These are phyloP conservation scores for Sepiola atlantica DNA, from an alignment of 2,888 invertebrate species.

Conservation along the genomic window DNA sequence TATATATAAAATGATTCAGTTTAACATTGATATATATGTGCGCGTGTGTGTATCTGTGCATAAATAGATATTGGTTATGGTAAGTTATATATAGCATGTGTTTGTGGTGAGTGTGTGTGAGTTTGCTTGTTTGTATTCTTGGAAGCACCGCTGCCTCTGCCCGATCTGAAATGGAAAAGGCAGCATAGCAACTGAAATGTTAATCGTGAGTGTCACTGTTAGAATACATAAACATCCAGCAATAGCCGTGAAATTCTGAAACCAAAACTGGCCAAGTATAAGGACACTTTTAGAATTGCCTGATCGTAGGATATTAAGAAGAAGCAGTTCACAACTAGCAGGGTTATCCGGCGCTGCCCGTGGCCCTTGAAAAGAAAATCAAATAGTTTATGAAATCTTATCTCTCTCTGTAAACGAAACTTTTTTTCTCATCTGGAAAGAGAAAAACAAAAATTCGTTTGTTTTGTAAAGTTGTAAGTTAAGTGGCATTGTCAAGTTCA, in stretches of 20 bases:
- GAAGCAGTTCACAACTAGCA: neutral
- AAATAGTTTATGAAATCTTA: no score
- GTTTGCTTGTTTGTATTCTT: neutral
- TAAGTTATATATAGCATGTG: neutral
- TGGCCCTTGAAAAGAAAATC: no score
- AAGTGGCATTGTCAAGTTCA: no score
- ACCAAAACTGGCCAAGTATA: neutral
- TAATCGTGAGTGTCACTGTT: constrained; percentile 32
- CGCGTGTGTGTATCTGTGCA: neutral
- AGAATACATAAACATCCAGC: constrained; percentile 21
- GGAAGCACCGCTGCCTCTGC: neutral
- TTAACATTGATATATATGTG: no score
- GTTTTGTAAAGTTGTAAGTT: no score
- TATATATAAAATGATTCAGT: no score
- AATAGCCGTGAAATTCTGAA: neutral
- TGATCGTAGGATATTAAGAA: neutral
- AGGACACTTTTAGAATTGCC: constrained; percentile 32
- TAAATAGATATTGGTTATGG: neutral
- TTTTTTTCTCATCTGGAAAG: no score
- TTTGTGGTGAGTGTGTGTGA: neutral
- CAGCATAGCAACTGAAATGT: constrained; percentile 20
- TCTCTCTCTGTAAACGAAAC: no score
- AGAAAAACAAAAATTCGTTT: no score
- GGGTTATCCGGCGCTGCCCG: neutral
- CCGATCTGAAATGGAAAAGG: neutral